These are phyloP conservation scores for Sinotaia quadrata DNA, from an alignment of 2,888 invertebrate genomes.

Conservation along the genomic window DNA sequence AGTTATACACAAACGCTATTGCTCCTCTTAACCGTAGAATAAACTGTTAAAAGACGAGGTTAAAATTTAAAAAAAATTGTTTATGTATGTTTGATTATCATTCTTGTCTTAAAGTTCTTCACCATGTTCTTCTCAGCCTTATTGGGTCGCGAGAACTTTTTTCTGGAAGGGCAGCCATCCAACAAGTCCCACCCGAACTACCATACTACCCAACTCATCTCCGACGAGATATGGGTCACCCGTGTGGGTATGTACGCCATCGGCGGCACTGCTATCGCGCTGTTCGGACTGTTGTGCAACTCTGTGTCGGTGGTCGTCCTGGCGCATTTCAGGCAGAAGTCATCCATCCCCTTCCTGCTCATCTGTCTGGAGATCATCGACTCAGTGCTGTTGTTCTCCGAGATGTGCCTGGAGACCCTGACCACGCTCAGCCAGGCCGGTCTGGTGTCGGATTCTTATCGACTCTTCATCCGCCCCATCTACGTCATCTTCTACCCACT, in stretches of 20 bases:
- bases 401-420: conserved; percentile 34
- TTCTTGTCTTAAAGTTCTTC: too few relatives aligned
- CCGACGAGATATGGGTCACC: conserved; percentile 29
- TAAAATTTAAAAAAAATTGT: too few relatives aligned
- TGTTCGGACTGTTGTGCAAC: conserved; percentile 37
- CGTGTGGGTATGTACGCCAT: conserved; percentile 32
- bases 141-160: conserved; percentile 3
- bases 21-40: too few relatives aligned
- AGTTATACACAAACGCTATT: too few relatives aligned
- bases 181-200: background rate
- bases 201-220: conserved; percentile 2
- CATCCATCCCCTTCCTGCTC: conserved; percentile 37
- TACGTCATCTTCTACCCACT: conserved; percentile 33
- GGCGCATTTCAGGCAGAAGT: conserved; percentile 30
- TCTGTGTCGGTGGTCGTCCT: conserved; percentile 37
- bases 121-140: conserved; percentile 25
- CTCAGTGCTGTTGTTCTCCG: conserved; percentile 27
- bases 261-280: conserved; percentile 32
- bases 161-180: background rate
- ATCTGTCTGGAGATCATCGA: conserved; percentile 37
- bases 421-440: conserved; percentile 21
- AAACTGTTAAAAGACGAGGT: too few relatives aligned
- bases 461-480: conserved; percentile 18
- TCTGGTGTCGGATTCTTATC: conserved; percentile 25
- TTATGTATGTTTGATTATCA: too few relatives aligned